Conservation (phyloP, 2,888 invertebrate genomes). For the Sminthurides aquaticus region DNA sequence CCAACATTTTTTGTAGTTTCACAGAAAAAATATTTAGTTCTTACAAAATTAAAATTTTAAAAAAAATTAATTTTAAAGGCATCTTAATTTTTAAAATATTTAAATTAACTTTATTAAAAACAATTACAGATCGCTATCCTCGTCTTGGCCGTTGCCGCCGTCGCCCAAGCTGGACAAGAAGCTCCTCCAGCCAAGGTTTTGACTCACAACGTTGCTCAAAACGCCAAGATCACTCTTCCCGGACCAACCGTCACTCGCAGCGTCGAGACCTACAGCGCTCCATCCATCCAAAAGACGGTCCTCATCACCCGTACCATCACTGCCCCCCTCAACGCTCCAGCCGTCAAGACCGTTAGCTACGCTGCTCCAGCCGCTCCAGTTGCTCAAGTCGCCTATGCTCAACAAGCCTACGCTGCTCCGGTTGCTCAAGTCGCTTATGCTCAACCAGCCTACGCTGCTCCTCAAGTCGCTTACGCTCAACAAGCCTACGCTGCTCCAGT, state of each 20-base stretch:
- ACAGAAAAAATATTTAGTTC: too few species aligned
- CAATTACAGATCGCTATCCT: conserved; percentile 3
- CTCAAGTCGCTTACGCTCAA: background rate
- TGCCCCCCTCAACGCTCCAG: conserved; percentile 7
- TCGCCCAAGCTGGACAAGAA: conserved; percentile 8
- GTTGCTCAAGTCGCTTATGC: background rate
- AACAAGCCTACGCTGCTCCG: conserved; percentile 1
- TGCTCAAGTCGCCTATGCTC: background rate
- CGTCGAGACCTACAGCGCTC: background rate
- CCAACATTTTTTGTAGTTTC: too few species aligned
- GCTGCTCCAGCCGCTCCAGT: conserved; percentile 8
- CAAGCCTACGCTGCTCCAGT: background rate
- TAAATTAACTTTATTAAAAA: background rate
- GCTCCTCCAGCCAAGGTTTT: conserved; percentile 5
- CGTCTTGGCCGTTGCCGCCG: conserved; percentile 1
- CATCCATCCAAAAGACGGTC: conserved; percentile 8
- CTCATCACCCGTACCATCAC: conserved; percentile 7
- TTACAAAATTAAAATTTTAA: too few species aligned
- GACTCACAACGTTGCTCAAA: background rate
- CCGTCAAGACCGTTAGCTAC: conserved; percentile 1
- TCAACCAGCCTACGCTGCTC: background rate
- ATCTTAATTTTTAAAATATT: background rate
- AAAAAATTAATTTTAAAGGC: background rate
- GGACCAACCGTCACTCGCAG: background rate
- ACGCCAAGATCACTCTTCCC: background rate